A percentile compares a stretch with the other conserved stretches of the same genome.
Conservation (phyloP, 2,797 vertebrate species). For the Dryobates pubescens region DNA sequence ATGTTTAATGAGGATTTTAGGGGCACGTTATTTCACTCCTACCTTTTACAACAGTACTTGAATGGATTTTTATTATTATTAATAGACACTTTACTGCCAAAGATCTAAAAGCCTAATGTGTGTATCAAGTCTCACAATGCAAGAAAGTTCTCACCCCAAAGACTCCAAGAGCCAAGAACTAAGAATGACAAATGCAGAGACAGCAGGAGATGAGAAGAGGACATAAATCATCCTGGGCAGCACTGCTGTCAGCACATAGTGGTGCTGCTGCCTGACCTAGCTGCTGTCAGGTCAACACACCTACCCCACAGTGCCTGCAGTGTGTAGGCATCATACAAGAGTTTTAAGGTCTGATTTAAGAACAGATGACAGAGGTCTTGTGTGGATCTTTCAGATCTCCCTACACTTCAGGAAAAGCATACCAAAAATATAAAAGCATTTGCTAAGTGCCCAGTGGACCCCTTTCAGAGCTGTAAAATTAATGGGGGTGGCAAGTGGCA, state of each 20-base stretch:
- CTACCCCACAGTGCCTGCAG: no score
- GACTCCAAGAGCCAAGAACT: neutral
- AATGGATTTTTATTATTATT: neutral
- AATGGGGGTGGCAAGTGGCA: neutral
- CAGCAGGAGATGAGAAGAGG: neutral
- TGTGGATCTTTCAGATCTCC: neutral
- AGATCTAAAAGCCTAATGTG: neutral
- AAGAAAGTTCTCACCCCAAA: neutral
- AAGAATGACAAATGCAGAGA: neutral
- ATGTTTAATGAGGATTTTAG: neutral
- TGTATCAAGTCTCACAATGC: neutral
- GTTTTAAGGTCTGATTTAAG: neutral
- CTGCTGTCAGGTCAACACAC: neutral
- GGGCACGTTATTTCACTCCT: neutral
- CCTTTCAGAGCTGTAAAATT: neutral
- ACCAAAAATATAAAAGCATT: neutral
- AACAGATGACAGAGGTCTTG: neutral
- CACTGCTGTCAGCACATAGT: neutral
- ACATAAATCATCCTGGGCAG: neutral
- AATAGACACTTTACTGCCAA: neutral
- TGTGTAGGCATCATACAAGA: rapidly evolving
- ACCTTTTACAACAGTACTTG: neutral
- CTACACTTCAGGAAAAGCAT: neutral
- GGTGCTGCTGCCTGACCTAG: neutral
- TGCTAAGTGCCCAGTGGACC: neutral